Percentiles rank a stretch among this genome's conserved stretches.
phyloP scores from a whole-genome alignment of 2,113 vertebrate species.

The Pollachius pollachius region DNA sequence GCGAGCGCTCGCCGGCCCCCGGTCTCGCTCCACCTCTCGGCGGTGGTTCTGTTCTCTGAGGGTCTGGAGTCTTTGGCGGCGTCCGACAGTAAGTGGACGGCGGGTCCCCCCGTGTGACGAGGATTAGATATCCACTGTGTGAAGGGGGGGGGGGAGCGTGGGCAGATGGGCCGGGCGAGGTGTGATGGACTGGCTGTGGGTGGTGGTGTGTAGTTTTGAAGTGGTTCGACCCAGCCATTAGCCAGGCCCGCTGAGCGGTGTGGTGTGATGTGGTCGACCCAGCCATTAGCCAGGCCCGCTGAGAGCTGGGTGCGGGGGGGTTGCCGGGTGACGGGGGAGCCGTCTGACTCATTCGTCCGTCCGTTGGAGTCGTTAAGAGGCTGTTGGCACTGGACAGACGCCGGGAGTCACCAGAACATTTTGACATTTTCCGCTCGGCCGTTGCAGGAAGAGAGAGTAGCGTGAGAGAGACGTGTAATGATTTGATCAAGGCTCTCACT shows the following conservation, averaged over 20 bases:
- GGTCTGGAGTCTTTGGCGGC: slow-evolving; percentile 53
- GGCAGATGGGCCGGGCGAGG: too few relatives aligned
- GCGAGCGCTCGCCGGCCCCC: slow-evolving; percentile 36
- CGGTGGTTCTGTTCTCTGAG: slow-evolving; percentile 26
- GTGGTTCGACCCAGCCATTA: neutral
- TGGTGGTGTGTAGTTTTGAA: neutral
- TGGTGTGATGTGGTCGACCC: neutral
- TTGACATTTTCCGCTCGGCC: neutral
- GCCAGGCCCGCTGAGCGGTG: too few relatives aligned
- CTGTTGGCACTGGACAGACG: slow-evolving; percentile 6
- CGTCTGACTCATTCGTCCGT: neutral
- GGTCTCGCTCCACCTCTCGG: slow-evolving; percentile 13
- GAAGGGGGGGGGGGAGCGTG: neutral
- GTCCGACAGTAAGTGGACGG: slow-evolving; percentile 42
- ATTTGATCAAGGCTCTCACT: too few relatives aligned
- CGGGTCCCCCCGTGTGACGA: too few relatives aligned
- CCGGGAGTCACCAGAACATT: neutral
- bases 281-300: neutral
- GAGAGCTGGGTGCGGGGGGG: neutral
- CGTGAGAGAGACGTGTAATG: too few relatives aligned
- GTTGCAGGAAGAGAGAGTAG: neutral
- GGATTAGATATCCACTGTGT: neutral
- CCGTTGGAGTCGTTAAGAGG: slow-evolving; percentile 4
- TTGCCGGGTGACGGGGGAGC: neutral
- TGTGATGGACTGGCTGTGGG: neutral